These are phyloP conservation scores for Oxytorus armatus DNA, from an alignment of 2,888 invertebrate genomes.

Conservation along the genomic window DNA sequence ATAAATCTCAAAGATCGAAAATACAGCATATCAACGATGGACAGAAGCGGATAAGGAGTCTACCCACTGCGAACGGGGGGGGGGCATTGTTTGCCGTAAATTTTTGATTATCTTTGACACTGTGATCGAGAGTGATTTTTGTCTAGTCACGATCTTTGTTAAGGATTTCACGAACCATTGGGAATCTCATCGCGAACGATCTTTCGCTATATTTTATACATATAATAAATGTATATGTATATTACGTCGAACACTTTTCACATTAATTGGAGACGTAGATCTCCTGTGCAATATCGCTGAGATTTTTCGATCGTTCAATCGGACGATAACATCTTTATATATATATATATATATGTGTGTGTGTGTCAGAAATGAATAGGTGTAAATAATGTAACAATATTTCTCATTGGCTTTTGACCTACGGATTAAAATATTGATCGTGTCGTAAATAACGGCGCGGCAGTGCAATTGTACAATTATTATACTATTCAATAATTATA, in stretches of 20 bases:
- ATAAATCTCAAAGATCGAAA: slow-evolving; percentile 90
- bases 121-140: slow-evolving; percentile 55
- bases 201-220: slow-evolving; percentile 48
- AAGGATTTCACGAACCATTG: slow-evolving; percentile 17
- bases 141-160: slow-evolving; percentile 61
- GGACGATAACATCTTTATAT: background rate
- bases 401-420: background rate
- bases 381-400: slow-evolving; percentile 30
- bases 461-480: background rate
- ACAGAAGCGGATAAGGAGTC: slow-evolving; percentile 64
- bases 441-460: background rate
- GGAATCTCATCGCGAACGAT: background rate
- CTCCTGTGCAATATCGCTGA: background rate
- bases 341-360: background rate
- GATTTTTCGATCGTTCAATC: slow-evolving; percentile 3
- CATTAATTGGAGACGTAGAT: background rate
- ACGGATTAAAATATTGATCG: background rate
- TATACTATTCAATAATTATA: too few relatives aligned
- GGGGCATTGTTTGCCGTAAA: background rate
- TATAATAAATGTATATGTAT: slow-evolving; percentile 13
- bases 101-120: slow-evolving; percentile 36
- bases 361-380: background rate
- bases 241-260: slow-evolving; percentile 1
- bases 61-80: background rate
- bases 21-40: slow-evolving; percentile 72